A percentile compares a stretch with the other conserved stretches of the same genome.
These are phyloP conservation scores for Rallus limicola DNA, from an alignment of 2,113 vertebrate species.

Conservation along the genomic window DNA sequence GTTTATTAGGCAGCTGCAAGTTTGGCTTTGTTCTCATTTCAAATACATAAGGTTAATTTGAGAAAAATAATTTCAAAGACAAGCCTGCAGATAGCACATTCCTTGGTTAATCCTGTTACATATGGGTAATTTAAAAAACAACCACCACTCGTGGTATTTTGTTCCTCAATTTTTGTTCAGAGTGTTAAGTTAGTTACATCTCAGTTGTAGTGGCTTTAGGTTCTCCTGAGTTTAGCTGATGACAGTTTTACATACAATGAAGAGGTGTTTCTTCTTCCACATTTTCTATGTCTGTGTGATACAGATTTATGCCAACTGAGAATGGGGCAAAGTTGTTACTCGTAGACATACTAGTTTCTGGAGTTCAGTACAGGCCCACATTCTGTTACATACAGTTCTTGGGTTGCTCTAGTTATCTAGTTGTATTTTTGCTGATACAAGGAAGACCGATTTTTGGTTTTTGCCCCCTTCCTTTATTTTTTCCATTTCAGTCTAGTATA, in stretches of 20 bases:
- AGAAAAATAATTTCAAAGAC: not conserved
- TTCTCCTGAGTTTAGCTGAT: not conserved
- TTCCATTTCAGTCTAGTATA: not conserved
- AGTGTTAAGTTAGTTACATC: not conserved
- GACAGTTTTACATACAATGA: not conserved
- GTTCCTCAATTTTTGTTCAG: not conserved
- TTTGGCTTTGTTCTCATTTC: not conserved
- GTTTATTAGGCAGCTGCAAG: not conserved
- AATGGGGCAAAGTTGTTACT: not conserved
- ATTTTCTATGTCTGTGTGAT: not conserved
- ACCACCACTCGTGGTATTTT: not conserved
- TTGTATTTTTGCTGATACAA: not conserved
- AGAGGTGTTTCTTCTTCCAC: not conserved
- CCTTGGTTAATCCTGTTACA: not conserved
- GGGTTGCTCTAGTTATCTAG: not conserved
- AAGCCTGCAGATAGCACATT: not conserved
- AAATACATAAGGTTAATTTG: not conserved
- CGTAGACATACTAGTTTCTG: not conserved
- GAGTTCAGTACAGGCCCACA: not conserved
- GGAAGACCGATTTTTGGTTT: not conserved
- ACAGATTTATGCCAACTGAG: constrained; percentile 24
- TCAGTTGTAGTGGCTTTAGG: not conserved
- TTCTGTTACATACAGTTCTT: not conserved
- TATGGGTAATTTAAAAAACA: not conserved
- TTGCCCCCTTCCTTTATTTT: not conserved